Base-by-base conservation (phyloP, 2,888 invertebrate species). In the Crioceris asparagi region DNA sequence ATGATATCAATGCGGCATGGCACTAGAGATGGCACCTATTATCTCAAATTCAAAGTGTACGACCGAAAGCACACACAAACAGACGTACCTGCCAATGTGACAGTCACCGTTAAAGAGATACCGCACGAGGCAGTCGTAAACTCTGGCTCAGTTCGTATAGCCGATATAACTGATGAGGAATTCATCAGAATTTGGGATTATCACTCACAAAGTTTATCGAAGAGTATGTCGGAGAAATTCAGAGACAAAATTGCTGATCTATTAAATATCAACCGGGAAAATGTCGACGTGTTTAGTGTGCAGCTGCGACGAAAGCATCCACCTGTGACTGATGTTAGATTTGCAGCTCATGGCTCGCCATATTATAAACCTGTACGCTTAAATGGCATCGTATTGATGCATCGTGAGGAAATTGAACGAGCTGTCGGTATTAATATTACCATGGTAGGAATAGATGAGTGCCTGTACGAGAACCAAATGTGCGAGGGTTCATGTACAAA, bases 361-460 rank as follows among this genome's bases (percentile, higher is more conserved):
- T 96, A 91, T 61, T 93, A 92, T 60, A 91, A 93, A 57, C 86
- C 96, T 0, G 88, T 91, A 2, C 76, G 90, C 61, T 73, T 97
- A 48, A 92, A 98, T 61, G 96, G 96, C 8, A 83, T 94, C 38
- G 86, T 97, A 2, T 67, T 92, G 29, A 86, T 90, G 81, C 85
- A 93, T 61, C 74, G 92, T 40, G 88, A 90, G 65, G 87, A 90
- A 74, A 92, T 94, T 56, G 92, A 93, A 65, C 77, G 82, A 54
- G 83, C 84, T 45, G 87, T 94, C n/a, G 93, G 92, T 29, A 86
- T 94, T 43, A 91, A 90, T 59, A 91, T 96, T 41, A 90, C 90
- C 10, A 93, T 94, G 93, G 93, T 97, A 12, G 94, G 94, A 44
- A 94, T 98, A 51, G 96, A 93, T 56, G 92, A 93, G 68, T 93